A percentile compares a stretch with the other conserved stretches of the same genome.
Conservation (phyloP, 2,797 vertebrate genomes). For the Halcyon smyrnensis region DNA sequence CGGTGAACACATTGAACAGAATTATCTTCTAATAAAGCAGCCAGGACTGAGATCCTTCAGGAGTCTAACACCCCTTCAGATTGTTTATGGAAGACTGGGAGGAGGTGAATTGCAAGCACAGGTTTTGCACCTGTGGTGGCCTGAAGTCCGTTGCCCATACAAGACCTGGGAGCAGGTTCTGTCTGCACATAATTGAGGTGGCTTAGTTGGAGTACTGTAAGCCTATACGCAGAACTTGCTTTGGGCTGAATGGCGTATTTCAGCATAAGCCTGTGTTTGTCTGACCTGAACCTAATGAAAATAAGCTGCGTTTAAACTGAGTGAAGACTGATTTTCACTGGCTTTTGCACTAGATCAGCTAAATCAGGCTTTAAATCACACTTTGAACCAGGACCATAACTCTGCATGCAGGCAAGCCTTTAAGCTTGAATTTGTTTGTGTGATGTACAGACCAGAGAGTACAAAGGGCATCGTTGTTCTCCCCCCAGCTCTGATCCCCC, state of each 20-base stretch:
- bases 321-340: not conserved
- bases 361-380: not conserved
- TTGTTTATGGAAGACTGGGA: not conserved
- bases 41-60: not conserved
- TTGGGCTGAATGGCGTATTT: not conserved
- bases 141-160: not conserved
- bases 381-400: not conserved
- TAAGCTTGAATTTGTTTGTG: slow-evolving; percentile 21
- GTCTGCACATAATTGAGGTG: not conserved
- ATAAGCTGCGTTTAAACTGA: not conserved
- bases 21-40: not conserved
- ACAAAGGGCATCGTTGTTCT: not conserved
- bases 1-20: not conserved
- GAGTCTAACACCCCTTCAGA: not conserved
- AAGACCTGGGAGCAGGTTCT: not conserved
- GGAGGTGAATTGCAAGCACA: not conserved
- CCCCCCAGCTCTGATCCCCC: not conserved
- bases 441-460: not conserved
- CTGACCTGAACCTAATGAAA: not conserved
- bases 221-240: not conserved
- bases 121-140: not conserved
- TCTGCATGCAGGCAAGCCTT: not conserved
- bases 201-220: not conserved
- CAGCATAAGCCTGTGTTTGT: not conserved
- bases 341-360: not conserved